Evolutionary conservation across 2,113 vertebrate genomes (phyloP), one percentile per base, ranked within the genome.

Genomic region (Prionailurus viverrinus): DNA sequence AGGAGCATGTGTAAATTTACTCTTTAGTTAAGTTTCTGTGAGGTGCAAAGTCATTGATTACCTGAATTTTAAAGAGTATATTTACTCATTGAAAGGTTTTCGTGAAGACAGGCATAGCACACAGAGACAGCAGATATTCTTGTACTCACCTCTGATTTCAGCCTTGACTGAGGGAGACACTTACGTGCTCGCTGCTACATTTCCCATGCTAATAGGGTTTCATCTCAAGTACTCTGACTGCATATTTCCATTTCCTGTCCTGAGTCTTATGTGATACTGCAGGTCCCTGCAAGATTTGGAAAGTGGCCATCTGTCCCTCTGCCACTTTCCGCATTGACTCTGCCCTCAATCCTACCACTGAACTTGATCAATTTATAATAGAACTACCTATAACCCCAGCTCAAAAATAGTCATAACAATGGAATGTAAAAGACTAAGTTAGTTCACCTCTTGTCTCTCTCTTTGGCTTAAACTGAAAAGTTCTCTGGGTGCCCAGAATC

Each of bases 361-460:
- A 71, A 74, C 18, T 31, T 93, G 14, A 31, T 55, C 25, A 48
- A 19, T 88, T 55, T 95, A 33, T 74, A 84, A 84, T 2, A 68
- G 41, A 65, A 88, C 10, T 31, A 63, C 31, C 69, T 14, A n/a
- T 53, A 16, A 83, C 7, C 66, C 18, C 74, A 36, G 21, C 76
- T 95, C 85, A 92, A 55, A 94, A 92, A 86, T 86, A 95, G 33
- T 65, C 63, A n/a, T 66, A 53, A 48, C 80, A 88, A 48, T 65
- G 27, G 36, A 69, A 79, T 80, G 48, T 61, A 29, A 74, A 71
- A 69, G 23, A 63, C 29, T 33, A 61, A 86, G 39, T 29, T 21
- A 76, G 41, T 87, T 83, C 33, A 88, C 78, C 39, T 71, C 79
- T 79, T 87, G 7, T 66, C 51, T 86, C 5, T 83, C 23, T 78